Base-by-base conservation (phyloP, 2,797 vertebrate genomes). In the Poeciliopsis presidionis region DNA sequence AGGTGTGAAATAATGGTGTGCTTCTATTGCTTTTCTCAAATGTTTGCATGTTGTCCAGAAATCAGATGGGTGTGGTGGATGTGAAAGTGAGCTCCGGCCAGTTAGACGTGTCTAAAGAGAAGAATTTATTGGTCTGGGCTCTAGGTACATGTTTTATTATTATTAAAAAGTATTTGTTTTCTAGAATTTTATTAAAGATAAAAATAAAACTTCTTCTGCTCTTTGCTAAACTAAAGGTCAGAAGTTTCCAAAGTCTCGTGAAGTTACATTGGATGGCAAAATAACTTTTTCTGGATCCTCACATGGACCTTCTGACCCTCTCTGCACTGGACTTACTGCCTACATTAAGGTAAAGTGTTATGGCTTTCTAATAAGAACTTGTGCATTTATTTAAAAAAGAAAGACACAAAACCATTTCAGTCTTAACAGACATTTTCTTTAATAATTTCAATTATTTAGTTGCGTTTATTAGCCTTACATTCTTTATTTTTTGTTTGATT, bases 211-310 rank as follows among this genome's bases (percentile, higher is more conserved):
- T 25, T 7, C 3, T 5, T 79, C 75, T 72, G 36, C 2, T 49
- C 33, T 28, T 75, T 13, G 14, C 30, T 67, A 20, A 77, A 49
- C 47, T 80, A 87, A 87, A 99, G 98, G 98, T 81, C 98, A 98
- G 91, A 99, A 97, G 91, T 99, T 99, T 87, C 97, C 98, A 47
- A 99, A 96, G 86, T 97, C 95, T 74, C 94, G 96, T 83, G 97
- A 99, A 91, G 95, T 97, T 84, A 95, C 94, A n/a, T 94, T 99
- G 88, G 95, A 97, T 47, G 98, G 96, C 81, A 95, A 91, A n/a
- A 78, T 98, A 82, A 90, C 87, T 81, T 99, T 99, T 80, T 94
- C 90, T 65, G 95, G 95, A 20, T 84, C 88, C 16, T 74, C 79
- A 55, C 91, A 94, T 72, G 96, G 96, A 90, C 96, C 95, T 0